Base-by-base conservation (phyloP, 2,888 invertebrate genomes). In the Carpatolechia fugitivella region DNA sequence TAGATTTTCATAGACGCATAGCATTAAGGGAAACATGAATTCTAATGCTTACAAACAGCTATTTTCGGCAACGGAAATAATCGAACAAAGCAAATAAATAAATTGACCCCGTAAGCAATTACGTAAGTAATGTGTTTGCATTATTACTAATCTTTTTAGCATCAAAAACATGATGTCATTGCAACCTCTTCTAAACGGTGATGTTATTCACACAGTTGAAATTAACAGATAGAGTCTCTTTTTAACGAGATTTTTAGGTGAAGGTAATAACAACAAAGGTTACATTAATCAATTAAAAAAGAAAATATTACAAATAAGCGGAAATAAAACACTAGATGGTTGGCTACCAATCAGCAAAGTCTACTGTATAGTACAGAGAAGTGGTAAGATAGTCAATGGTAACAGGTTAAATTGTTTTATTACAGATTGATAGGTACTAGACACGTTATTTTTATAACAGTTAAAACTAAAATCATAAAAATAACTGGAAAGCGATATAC, bases 131-230 rank as follows among this genome's bases (percentile, higher is more conserved):
- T 66, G 66, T 86, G 81, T 86, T 87, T 87, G 82, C 81, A 73
- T 76, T 74, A 82, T 82, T 83, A 82, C 75, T 84, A 85, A 86
- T 85, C 78, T 78, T 79, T 77, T 80, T 76, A 78, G 68, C 73
- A 64, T 70, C 69, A 66, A 60, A 74, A 74, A 74, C 78, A 66
- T 85, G 85, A 84, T 83, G 79, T 84, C 84, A 85, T 80, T 56
- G 56, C 16, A 30, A 30, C 49, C 55, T 50, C 20, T 38, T 48
- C 14, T 18, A 16, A 20, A 16, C 20, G 3, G 35, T 20, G 31
- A 35, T 35, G 44, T 35, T 49, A 49, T 13, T 11, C 14, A 36
- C 24, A 29, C n/a, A 16, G 20, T 47, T 31, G 7, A 33, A 44
- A 10, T 18, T 11, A 33, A 48, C 29, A 48, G 11, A 16, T 11